Conservation (phyloP, 2,113 vertebrate genomes). For the Cervus canadensis region DNA sequence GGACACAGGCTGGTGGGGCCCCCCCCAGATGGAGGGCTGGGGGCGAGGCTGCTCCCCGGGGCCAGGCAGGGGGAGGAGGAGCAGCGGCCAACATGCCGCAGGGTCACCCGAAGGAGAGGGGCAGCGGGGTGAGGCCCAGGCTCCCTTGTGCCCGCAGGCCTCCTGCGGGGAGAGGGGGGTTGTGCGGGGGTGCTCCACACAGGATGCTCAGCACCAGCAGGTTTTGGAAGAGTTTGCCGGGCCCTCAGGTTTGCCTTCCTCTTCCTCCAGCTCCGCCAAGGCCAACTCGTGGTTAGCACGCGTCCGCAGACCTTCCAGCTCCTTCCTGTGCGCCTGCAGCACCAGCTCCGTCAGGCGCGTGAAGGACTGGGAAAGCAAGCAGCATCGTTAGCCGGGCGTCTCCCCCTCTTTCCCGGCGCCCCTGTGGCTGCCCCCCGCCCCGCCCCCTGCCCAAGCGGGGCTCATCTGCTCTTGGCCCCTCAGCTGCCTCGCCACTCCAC, state of each 20-base stretch:
- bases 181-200: not conserved
- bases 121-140: conserved; percentile 17
- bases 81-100: conserved; percentile 39
- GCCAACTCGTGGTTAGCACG: conserved; percentile 82
- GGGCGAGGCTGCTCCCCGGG: conserved; percentile 26
- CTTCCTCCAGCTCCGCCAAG: conserved; percentile 89
- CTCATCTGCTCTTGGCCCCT: not conserved
- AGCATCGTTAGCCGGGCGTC: not conserved
- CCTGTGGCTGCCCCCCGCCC: not conserved
- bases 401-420: not conserved
- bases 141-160: conserved; percentile 29
- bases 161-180: conserved; percentile 14
- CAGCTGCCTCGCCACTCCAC: not conserved
- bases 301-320: conserved; percentile 89
- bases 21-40: not conserved
- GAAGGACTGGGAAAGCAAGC: conserved; percentile 85
- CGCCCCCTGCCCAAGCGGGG: rapidly evolving
- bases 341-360: conserved; percentile 95
- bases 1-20: not conserved
- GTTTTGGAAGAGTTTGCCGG: conserved; percentile 81
- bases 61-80: conserved; percentile 14
- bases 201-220: conserved; percentile 93
- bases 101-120: conserved; percentile 23
- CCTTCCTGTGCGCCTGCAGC: conserved; percentile 93
- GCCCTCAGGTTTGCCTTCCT: conserved; percentile 84